Evolutionary conservation across 2,797 vertebrate genomes (phyloP), one percentile per base, ranked within the genome.

Genomic region (Pseudopleuronectes americanus): DNA sequence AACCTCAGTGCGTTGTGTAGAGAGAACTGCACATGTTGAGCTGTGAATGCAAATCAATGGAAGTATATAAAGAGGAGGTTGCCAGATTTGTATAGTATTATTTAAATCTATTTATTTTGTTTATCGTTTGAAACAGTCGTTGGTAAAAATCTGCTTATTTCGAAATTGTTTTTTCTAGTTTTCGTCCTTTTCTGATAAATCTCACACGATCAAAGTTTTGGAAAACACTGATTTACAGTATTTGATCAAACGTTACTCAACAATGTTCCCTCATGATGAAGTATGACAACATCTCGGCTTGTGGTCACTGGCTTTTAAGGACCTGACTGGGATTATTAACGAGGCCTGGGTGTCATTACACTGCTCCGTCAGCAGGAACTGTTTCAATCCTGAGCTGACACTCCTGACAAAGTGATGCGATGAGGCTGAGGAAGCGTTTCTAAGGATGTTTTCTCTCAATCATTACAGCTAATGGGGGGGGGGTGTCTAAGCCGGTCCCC

Each of bases 281-380:
- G 21, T 49, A 74, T 70, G 14, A n/a, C 33, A 57, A 36, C 54
- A 63, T 74, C 66, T 77, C 54, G 43, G 71, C 14, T 54, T 57
- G 74, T 60, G 79, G 19, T 76, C 71, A 28, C 56, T 83, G 78
- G 72, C 84, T 85, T 84, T 87, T 51, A 77, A 55, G 71, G 52
- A 51, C 8, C 54, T 63, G 76, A 57, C 68, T 1, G 8, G 49
- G 24, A 26, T 63, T 57, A 80, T 84, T 75, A 80, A 87, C 61
- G 57, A 52, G 1, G 4, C 0, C 38, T 19, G 43, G 28, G 19
- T 38, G 68, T 73, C 65, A 68, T 90, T 87, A 86, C 54, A 70
- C 71, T 56, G 84, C 26, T 91, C 81, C 65, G 65, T 79, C 76
- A 74, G 58, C 72, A 80, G 89, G 79, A 90, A 85, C 85, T 54